Evolutionary conservation across 2,797 vertebrate species (phyloP).

Genomic region (Gastrophryne carolinensis): DNA sequence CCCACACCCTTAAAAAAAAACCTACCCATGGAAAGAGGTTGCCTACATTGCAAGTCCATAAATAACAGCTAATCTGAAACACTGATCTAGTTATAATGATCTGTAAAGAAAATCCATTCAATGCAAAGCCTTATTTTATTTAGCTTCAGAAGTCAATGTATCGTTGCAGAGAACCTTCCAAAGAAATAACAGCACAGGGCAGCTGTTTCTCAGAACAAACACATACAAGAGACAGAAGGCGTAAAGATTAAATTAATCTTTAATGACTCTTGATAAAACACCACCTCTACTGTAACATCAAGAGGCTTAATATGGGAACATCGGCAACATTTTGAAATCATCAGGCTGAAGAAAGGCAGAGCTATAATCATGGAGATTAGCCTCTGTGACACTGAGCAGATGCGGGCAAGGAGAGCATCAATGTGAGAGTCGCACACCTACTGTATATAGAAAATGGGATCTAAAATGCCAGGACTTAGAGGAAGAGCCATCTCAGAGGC

Average conservation of each 20-base stretch:
- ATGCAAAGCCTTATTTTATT: too few species aligned
- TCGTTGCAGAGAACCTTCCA: neutral
- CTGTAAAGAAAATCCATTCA: too few species aligned
- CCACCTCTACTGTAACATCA: neutral
- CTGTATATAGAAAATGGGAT: neutral
- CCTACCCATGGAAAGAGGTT: too few species aligned
- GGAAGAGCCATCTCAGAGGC: neutral
- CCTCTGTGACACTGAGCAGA: neutral
- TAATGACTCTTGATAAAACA: constrained; percentile 16
- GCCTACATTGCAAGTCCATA: too few species aligned
- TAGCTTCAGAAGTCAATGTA: neutral
- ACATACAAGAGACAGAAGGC: constrained; percentile 1
- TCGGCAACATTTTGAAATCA: constrained; percentile 27
- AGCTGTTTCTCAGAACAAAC: neutral
- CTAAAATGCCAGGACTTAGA: neutral
- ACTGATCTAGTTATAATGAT: too few species aligned
- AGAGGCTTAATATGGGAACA: constrained; percentile 15
- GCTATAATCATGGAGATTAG: neutral
- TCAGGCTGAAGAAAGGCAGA: constrained; percentile 2
- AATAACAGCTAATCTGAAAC: too few species aligned
- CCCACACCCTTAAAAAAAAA: too few species aligned
- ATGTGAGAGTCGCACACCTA: neutral
- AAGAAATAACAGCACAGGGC: neutral
- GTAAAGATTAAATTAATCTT: constrained; percentile 8
- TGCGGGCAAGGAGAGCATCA: neutral